Conservation (phyloP, 2,113 vertebrate species). For the Phylloscopus whistleri region DNA sequence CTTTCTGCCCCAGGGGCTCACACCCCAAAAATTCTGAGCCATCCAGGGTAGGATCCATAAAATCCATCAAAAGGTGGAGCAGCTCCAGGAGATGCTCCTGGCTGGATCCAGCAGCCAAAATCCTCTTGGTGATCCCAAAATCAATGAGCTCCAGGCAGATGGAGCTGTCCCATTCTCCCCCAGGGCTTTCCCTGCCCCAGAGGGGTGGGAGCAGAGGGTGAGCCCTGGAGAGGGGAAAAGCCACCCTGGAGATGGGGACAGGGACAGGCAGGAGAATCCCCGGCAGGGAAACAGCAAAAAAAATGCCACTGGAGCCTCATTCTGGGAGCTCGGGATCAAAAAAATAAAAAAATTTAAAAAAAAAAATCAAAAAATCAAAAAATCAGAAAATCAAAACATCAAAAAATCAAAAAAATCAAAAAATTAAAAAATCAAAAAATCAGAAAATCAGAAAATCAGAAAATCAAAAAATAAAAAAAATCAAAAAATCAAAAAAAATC, state of each 20-base stretch:
- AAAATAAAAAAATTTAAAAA: too few species aligned
- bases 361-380: too few species aligned
- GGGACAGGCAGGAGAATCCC: not conserved
- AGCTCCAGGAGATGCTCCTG: not conserved
- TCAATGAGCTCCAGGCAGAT: not conserved
- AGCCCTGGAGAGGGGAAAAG: too few species aligned
- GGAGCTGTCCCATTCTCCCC: not conserved
- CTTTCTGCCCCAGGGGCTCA: not conserved
- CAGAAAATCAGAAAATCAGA: too few species aligned
- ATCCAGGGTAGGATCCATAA: not conserved
- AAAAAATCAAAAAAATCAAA: too few species aligned
- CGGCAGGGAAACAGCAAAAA: not conserved
- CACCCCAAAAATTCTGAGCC: fast-evolving
- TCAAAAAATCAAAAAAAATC: too few species aligned
- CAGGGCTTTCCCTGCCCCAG: not conserved
- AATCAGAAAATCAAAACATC: too few species aligned
- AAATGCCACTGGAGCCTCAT: not conserved
- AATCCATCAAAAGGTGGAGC: fast-evolving
- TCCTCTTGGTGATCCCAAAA: not conserved
- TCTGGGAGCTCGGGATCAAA: not conserved
- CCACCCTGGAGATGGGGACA: not conserved
- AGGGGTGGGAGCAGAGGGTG: not conserved
- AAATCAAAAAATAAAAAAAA: too few species aligned
- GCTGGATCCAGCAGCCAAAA: not conserved
- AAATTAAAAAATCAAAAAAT: too few species aligned